phyloP scores from a whole-genome alignment of 2,113 vertebrate genomes.

The Calyptommatus sinebrachiatus region DNA sequence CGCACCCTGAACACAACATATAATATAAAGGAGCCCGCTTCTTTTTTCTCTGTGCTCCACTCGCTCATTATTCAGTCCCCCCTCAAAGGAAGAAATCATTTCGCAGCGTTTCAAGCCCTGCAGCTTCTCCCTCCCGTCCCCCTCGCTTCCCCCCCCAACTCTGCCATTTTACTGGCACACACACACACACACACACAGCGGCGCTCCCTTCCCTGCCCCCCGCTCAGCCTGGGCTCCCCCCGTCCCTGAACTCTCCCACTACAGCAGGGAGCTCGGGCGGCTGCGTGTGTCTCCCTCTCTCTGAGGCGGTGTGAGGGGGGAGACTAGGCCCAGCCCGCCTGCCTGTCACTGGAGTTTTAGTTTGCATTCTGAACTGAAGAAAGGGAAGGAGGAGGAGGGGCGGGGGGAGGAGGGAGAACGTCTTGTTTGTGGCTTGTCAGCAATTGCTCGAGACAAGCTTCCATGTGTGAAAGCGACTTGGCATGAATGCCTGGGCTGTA shows the following conservation, averaged over 20 bases:
- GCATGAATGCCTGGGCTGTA: conserved; percentile 91
- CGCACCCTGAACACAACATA: not conserved
- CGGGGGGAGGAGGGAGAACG: conserved; percentile 72
- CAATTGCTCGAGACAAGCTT: conserved; percentile 93
- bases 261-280: conserved; percentile 44
- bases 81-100: conserved; percentile 9
- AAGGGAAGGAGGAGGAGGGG: conserved; percentile 49
- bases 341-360: conserved; percentile 73
- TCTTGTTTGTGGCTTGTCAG: conserved; percentile 96
- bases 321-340: conserved; percentile 53
- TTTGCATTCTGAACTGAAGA: conserved; percentile 70
- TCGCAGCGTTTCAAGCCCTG: conserved; percentile 15
- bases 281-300: not conserved
- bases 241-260: conserved; percentile 61
- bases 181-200: conserved; percentile 38
- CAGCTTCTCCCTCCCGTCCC: conserved; percentile 17
- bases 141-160: conserved; percentile 25
- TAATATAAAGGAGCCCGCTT: conserved; percentile 9
- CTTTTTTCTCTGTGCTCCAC: not conserved
- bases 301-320: not conserved
- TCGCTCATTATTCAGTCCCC: conserved; percentile 21
- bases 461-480: conserved; percentile 95
- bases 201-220: conserved; percentile 59
- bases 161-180: conserved; percentile 62
- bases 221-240: conserved; percentile 57